These are phyloP conservation scores for Perizoma flavofasciatum DNA, from an alignment of 2,888 invertebrate genomes.

Conservation along the genomic window DNA sequence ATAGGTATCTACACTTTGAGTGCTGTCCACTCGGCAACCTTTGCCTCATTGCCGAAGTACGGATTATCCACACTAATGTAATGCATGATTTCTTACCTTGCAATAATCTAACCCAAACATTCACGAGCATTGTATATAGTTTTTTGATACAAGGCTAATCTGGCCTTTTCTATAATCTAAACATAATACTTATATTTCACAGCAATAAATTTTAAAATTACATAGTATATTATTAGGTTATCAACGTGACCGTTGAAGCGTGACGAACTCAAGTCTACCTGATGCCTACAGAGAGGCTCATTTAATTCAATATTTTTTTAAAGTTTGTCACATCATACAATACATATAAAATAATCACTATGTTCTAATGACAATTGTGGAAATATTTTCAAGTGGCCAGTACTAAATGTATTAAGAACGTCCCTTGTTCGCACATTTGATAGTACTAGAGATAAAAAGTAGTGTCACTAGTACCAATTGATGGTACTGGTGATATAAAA, in stretches of 20 bases:
- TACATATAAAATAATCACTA: no score
- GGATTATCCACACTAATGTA: slow-evolving; percentile 32
- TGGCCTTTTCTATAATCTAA: slow-evolving; percentile 41
- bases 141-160: slow-evolving; percentile 44
- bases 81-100: slow-evolving; percentile 28
- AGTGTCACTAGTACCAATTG: no score
- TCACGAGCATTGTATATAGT: slow-evolving; percentile 31
- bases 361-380: no score
- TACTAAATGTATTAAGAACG: no score
- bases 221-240: slow-evolving; percentile 37
- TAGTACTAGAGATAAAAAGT: no score
- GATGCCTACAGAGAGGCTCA: no score
- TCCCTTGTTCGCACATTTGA: no score
- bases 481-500: no score
- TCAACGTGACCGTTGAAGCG: slow-evolving; percentile 35
- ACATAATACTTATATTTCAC: slow-evolving; percentile 39
- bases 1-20: slow-evolving; percentile 1
- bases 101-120: slow-evolving; percentile 30
- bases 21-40: slow-evolving; percentile 40
- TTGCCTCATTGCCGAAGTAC: slow-evolving; percentile 49
- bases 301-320: neutral
- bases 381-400: no score
- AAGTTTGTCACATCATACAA: no score
- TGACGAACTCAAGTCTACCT: slow-evolving; percentile 29
- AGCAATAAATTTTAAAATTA: slow-evolving; percentile 40